Evolutionary conservation across 2,888 invertebrate genomes (phyloP).

Genomic region (Drosophila vallismaia): DNA sequence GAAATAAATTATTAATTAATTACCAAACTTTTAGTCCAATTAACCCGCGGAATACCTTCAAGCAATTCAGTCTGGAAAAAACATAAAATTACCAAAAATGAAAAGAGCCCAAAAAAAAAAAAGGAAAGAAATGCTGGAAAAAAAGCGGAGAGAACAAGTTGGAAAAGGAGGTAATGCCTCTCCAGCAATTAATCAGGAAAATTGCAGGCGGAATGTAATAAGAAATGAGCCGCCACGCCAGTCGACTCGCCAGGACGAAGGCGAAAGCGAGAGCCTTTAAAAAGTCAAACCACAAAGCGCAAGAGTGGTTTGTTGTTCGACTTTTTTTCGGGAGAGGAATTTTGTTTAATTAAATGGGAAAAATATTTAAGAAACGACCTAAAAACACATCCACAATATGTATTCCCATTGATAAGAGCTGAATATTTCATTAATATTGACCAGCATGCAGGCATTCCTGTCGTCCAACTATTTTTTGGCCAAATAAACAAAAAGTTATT

Average conservation of each 20-base stretch:
- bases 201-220: constrained; percentile 50
- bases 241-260: constrained; percentile 4
- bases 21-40: neutral
- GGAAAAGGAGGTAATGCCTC: constrained; percentile 28
- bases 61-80: constrained; percentile 2
- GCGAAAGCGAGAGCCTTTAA: constrained; percentile 6
- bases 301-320: too few species aligned
- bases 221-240: constrained; percentile 49
- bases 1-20: neutral
- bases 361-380: neutral
- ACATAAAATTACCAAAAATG: constrained; percentile 32
- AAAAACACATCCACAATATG: neutral
- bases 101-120: constrained; percentile 4
- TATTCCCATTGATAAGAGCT: neutral
- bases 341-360: neutral
- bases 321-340: too few species aligned
- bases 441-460: neutral
- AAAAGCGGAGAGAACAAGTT: constrained; percentile 36
- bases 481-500: constrained; percentile 1
- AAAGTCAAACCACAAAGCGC: constrained; percentile 23
- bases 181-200: constrained; percentile 68
- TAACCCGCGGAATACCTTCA: neutral
- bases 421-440: neutral
- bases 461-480: neutral
- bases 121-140: constrained; percentile 28